These are phyloP conservation scores for Lypha dubia DNA, from an alignment of 2,888 invertebrate species.

Conservation along the genomic window DNA sequence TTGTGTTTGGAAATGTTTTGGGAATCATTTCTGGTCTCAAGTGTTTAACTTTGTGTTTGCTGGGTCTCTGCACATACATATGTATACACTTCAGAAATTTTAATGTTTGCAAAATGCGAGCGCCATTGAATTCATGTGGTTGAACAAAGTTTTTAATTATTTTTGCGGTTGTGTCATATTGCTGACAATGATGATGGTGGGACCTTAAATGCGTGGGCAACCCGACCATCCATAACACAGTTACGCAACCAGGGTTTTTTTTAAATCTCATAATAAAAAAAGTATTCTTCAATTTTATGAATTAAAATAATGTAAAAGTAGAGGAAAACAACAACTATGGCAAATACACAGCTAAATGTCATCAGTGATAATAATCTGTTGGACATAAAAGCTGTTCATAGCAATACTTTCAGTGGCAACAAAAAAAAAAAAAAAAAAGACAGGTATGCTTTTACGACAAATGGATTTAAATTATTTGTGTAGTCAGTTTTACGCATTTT, in stretches of 20 bases:
- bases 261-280: slow-evolving; percentile 29
- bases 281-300: slow-evolving; percentile 34
- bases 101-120: slow-evolving; percentile 34
- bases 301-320: slow-evolving; percentile 32
- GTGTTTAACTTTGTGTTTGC: too few species aligned
- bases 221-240: background rate
- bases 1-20: too few species aligned
- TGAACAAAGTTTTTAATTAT: slow-evolving; percentile 70
- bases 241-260: too few species aligned
- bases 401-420: slow-evolving; percentile 22
- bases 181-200: slow-evolving; percentile 30
- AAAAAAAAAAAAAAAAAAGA: background rate
- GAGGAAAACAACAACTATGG: slow-evolving; percentile 2
- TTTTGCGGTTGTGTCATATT: slow-evolving; percentile 69
- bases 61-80: too few species aligned
- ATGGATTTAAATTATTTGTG: slow-evolving; percentile 38
- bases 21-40: background rate
- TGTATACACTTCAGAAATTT: too few species aligned
- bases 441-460: slow-evolving; percentile 1
- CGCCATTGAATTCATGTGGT: slow-evolving; percentile 67
- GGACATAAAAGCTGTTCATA: slow-evolving; percentile 48
- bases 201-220: slow-evolving; percentile 26
- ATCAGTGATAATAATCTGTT: slow-evolving; percentile 60
- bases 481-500: background rate
- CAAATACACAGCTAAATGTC: slow-evolving; percentile 41